Evolutionary conservation across 2,113 vertebrate species (phyloP), one percentile per base, ranked within the genome.

Genomic region (Paedocypris sp.): DNA sequence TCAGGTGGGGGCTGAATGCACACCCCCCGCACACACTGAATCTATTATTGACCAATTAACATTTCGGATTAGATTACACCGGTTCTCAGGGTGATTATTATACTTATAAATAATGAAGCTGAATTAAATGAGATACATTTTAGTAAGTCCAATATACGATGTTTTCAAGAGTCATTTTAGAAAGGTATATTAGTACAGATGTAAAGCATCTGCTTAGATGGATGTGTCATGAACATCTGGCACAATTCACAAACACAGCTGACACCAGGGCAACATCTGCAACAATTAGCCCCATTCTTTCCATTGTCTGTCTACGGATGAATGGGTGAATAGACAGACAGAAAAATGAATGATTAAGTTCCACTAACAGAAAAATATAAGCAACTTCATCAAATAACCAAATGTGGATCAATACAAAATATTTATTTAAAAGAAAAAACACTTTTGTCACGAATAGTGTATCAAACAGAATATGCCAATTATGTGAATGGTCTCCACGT

Each of bases 141-240:
- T n/a, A n/a, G n/a, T n/a, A n/a, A n/a, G n/a, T n/a, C n/a, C n/a
- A n/a, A n/a, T n/a, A n/a, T n/a, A n/a, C n/a, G n/a, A n/a, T n/a
- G n/a, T n/a, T n/a, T n/a, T 43, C 35, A n/a, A 57, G 62, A 73
- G 57, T 64, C 42, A 35, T 26, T 72, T 61, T 2, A n/a, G n/a
- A n/a, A n/a, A n/a, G n/a, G 69, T 60, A 61, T 49, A 62, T 35
- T 29, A 54, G 25, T n/a, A 4, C 22, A 58, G 74, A 75, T 68
- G 73, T 50, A 66, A 66, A 65, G 74, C 82, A 86, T 84, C 79
- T 85, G 82, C 67, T 78, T 28, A 76, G 57, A 71, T 38, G 28
- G 61, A 71, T 39, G 51, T 32, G 31, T 70, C 33, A 59, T 65
- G 62, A 70, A 72, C 67, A 72, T 51, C 66, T 75, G 66, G 53